Base-by-base conservation (phyloP, 2,888 invertebrate genomes). In the Drosophila suboccidentalis region DNA sequence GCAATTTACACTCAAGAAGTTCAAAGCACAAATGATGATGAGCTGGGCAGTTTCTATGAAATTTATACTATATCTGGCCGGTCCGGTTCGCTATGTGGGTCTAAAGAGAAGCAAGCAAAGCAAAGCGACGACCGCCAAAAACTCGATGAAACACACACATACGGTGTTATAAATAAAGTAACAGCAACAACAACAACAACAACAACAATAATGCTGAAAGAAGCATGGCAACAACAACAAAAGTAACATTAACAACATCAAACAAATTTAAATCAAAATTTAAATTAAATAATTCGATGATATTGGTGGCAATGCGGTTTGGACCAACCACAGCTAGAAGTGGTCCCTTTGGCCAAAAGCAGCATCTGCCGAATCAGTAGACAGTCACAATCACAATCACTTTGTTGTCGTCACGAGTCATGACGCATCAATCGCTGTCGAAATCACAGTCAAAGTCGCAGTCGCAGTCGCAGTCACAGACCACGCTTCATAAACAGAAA, bases 1-100 rank as follows among this genome's bases (percentile, higher is more conserved):
- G 90, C 83, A 82, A 80, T 86, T 90, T 82, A 86, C 89, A 87
- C 90, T 88, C 82, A 84, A 89, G 90, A 89, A 91, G 92, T 91
- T 91, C 90, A 90, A 91, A 92, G 90, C 91, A 91, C 92, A 92
- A 92, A 91, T 92, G 92, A 91, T 92, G 91, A 90, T 92, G 88
- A 89, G 87, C 86, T 83, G 81, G 85, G 78, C 85, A 90, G 87
- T 79, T 83, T 90, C 90, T 86, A 84, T 90, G 89, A 89, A 92
- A 91, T 92, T 92, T 92, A 92, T 91, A 91, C 90, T 87, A 90
- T 80, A 89, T 83, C 82, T 80, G 83, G 69, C 80, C 72, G 59
- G 82, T 82, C 75, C 82, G 70, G 77, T 79, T 82, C 82, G 65
- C 44, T 75, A 80, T 87, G 87, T 87, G 87, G 81, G 85, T 88